Conservation (phyloP, 1,140 invertebrate genomes). For the Augochlora pura region DNA sequence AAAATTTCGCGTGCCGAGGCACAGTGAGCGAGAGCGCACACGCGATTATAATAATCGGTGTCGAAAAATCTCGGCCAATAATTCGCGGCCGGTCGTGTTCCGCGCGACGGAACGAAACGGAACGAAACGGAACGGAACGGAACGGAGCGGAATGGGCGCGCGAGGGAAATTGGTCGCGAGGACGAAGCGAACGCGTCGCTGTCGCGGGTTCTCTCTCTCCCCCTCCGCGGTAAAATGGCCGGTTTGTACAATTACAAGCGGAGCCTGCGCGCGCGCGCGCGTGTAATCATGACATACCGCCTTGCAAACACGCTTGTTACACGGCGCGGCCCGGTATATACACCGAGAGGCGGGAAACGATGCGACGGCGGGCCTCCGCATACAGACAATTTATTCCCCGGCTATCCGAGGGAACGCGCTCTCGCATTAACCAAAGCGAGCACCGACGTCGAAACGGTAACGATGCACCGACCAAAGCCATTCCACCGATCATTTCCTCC, state of each 20-base stretch:
- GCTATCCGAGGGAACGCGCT: constrained; percentile 32
- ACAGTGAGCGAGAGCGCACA: constrained; percentile 7
- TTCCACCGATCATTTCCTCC: constrained; percentile 13
- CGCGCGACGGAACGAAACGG: too few species aligned
- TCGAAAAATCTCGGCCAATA: constrained; percentile 28
- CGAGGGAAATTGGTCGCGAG: neutral
- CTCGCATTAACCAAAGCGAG: constrained; percentile 34
- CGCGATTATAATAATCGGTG: constrained; percentile 29
- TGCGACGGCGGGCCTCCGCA: neutral
- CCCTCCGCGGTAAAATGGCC: constrained; percentile 12
- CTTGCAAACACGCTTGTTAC: constrained; percentile 49
- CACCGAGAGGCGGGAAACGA: constrained; percentile 11
- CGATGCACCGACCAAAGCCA: neutral
- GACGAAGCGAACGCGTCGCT: neutral
- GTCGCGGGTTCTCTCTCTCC: too few species aligned
- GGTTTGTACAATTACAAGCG: constrained; percentile 32
- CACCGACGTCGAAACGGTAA: constrained; percentile 31
- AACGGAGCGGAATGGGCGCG: neutral
- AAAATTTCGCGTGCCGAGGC: neutral
- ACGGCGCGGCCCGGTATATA: neutral
- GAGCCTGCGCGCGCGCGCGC: constrained; percentile 11
- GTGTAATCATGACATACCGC: constrained; percentile 43
- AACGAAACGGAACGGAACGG: too few species aligned
- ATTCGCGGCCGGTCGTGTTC: neutral
- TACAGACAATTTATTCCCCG: constrained; percentile 36